Evolutionary conservation across 2,888 invertebrate species (phyloP).

Genomic region (Lasiommata megera): DNA sequence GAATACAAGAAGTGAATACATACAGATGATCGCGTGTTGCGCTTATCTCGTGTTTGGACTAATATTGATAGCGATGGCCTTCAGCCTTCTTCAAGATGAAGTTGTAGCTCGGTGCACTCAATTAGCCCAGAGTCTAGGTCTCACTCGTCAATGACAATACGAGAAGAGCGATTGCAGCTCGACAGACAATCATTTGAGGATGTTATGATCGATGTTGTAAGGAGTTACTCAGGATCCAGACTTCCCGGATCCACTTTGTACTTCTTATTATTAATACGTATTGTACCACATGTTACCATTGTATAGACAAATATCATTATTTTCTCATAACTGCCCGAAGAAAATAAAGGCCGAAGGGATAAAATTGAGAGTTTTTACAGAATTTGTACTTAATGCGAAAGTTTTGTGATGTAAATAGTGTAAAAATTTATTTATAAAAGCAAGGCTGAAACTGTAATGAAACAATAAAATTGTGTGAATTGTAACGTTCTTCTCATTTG

Average conservation of each 20-base stretch:
- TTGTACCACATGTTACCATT: conserved; percentile 40
- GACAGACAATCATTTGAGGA: conserved; percentile 66
- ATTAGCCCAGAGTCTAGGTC: conserved; percentile 85
- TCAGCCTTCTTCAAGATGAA: conserved; percentile 91
- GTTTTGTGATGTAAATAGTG: conserved; percentile 74
- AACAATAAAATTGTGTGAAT: conserved; percentile 80
- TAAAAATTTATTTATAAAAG: conserved; percentile 76
- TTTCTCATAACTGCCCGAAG: conserved; percentile 34
- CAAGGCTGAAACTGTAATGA: conserved; percentile 80
- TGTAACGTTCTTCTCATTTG: conserved; percentile 37
- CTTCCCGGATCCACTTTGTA: conserved; percentile 43
- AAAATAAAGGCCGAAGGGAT: conserved; percentile 16
- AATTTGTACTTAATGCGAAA: conserved; percentile 68
- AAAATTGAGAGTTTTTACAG: conserved; percentile 68
- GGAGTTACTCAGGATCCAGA: conserved; percentile 38
- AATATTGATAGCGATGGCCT: conserved; percentile 91
- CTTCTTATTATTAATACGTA: conserved; percentile 41
- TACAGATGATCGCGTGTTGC: conserved; percentile 90
- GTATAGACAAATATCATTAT: conserved; percentile 36
- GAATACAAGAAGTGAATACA: conserved; percentile 78
- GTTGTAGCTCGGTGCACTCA: conserved; percentile 87
- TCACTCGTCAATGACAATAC: conserved; percentile 83
- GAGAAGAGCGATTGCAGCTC: conserved; percentile 77
- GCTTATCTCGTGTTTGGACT: conserved; percentile 89
- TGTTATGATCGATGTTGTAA: conserved; percentile 78